Base-by-base conservation (phyloP, 2,797 vertebrate genomes). In the Tympanoctomys barrerae region DNA sequence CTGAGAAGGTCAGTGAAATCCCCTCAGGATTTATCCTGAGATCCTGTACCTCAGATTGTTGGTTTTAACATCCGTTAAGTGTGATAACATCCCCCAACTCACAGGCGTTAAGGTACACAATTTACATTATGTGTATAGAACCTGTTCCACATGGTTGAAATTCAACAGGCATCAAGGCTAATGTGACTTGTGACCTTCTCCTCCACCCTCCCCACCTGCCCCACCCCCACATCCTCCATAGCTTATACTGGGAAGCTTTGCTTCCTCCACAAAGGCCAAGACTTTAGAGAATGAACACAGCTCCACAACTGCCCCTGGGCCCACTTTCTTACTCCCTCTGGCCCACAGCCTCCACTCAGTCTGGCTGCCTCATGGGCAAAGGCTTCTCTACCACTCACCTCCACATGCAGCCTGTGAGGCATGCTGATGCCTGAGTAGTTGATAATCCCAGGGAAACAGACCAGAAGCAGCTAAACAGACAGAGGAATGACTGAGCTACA, bases 31-130 rank as follows among this genome's bases (percentile, higher is more conserved):
- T 39, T 39, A 39, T 39, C 39, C 39, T 39, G 39, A 39, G 39
- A 39, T 39, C 39, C 39, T 39, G 39, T 39, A 39, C 39, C 39
- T 39, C 39, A 39, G 39, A 39, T 39, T 39, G 39, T 39, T 39
- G 39, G 39, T 39, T 82, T 96, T 88, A 68, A 64, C 13, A 68
- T 31, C 31, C 7, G 36, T 36, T 59, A 93, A 92, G 64, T 59
- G 26, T 46, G 57, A 62, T 54, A 75, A 33, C 33, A 85, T 3
- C 28, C 31, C 9, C 31, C 22, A 89, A 84, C 68, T 46, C 70
- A 22, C 42, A 16, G 22, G 28, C 83, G 54, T 73, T 59, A 83
- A 94, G 52, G 46, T 14, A 57, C 36, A 93, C 73, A 59, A 62
- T 85, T 85, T 28, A 61, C 22, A 33, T 31, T 54, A 22, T 68